Conservation (phyloP, 2,113 vertebrate genomes). For the Charadrius vociferus region DNA sequence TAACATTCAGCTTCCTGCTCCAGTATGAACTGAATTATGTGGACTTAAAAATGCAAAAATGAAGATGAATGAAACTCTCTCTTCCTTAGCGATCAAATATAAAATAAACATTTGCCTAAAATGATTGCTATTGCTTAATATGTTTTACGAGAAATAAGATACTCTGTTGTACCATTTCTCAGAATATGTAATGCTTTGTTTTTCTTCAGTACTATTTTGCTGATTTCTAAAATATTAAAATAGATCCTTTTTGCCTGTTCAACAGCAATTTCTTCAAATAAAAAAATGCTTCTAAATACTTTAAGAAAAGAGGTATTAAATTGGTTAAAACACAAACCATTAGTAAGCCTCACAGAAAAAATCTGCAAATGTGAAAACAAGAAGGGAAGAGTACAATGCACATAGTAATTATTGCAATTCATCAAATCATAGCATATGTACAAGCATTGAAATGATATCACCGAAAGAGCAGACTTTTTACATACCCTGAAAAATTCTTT, state of each 20-base stretch:
- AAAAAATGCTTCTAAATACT: constrained; percentile 42
- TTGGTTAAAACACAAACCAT: constrained; percentile 53
- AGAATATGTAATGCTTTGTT: constrained; percentile 22
- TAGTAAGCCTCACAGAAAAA: constrained; percentile 9
- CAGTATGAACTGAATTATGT: constrained; percentile 63
- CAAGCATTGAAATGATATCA: background rate
- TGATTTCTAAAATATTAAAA: constrained; percentile 56
- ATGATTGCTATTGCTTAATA: constrained; percentile 51
- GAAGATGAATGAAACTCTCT: constrained; percentile 69
- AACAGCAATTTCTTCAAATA: constrained; percentile 24
- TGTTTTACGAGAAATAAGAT: constrained; percentile 59
- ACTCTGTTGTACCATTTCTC: constrained; percentile 24
- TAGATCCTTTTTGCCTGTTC: constrained; percentile 36
- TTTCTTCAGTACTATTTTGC: constrained; percentile 28
- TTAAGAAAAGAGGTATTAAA: constrained; percentile 41
- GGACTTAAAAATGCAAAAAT: constrained; percentile 72
- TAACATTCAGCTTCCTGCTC: constrained; percentile 59
- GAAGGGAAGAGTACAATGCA: constrained; percentile 32
- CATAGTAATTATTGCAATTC: constrained; percentile 53
- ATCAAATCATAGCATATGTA: constrained; percentile 34
- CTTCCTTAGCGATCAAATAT: constrained; percentile 54
- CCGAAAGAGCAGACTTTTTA: background rate
- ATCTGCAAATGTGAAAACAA: constrained; percentile 38
- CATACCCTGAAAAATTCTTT: background rate
- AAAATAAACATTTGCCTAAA: constrained; percentile 70